Evolutionary conservation across 2,113 vertebrate genomes (phyloP), one percentile per base, ranked within the genome.

Genomic region (Mormyrus lacerda): DNA sequence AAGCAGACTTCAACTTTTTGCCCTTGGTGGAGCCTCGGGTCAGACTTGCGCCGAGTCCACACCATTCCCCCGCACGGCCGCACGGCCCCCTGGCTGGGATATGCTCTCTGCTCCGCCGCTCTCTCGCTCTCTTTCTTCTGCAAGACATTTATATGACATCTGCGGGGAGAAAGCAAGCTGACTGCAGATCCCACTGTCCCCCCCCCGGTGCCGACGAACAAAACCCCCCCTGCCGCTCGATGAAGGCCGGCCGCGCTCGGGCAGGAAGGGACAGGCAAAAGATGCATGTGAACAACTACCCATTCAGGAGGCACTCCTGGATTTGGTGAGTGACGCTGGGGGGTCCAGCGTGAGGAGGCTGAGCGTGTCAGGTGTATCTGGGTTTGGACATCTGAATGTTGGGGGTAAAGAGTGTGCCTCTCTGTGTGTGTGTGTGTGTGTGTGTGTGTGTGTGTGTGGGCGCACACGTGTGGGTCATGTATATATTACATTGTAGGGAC

Each of bases 261-360:
- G 96, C 93, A 92, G 94, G 94, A 95, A 95, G 93, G 95, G 93
- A 96, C 93, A 95, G 94, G 93, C 95, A 96, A 94, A 98, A 98
- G 97, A 99, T 98, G 97, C 97, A 97, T 86, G 96, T 99, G 93
- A 97, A 98, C 94, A 97, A 97, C 93, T 98, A 97, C 91, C 98
- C 98, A 88, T 96, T 98, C 93, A 97, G 98, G 94, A 98, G 98
- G 92, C 98, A 99, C 96, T 99, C 98, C 89, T 99, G 98, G 98
- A 99, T 99, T 95, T 99, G 98, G 98, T 99, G 95, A 99, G 98
- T 95, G 89, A 21, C 44, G 27, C 35, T 21, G 35, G 17, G 39
- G 51, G 24, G 39, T 61, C 2, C 61, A 31, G 15, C 35, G 3
- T 65, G 35, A 84, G 42, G 82, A 84, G 21, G 8, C 15, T 84